Conservation (phyloP, 2,888 invertebrate genomes). For the Cryptus viduatorius region DNA sequence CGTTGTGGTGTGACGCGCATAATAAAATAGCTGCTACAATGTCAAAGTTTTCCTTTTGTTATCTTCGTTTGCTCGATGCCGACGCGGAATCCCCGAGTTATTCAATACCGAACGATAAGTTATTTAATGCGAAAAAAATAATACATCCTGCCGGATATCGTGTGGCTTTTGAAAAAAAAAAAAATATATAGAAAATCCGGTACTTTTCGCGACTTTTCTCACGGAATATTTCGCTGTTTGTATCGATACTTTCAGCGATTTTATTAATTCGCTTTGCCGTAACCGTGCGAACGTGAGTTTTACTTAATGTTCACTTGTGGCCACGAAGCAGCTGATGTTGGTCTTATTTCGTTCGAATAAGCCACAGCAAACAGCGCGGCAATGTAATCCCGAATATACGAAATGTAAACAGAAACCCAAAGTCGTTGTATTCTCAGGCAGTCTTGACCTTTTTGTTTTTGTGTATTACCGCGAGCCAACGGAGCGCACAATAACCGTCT, state of each 20-base stretch:
- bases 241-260: neutral
- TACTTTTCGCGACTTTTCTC: neutral
- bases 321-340: neutral
- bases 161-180: neutral
- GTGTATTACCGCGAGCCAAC: slow-evolving; percentile 3
- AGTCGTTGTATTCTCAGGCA: neutral
- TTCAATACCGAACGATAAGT: slow-evolving; percentile 5
- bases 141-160: neutral
- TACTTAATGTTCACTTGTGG: neutral
- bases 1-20: slow-evolving; percentile 30
- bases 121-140: neutral
- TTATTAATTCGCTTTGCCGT: neutral
- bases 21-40: slow-evolving; percentile 39
- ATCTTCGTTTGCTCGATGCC: slow-evolving; percentile 35
- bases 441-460: slow-evolving; percentile 17
- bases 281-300: neutral
- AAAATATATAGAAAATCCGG: neutral
- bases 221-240: neutral
- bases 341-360: neutral
- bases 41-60: slow-evolving; percentile 54
- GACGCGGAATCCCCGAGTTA: slow-evolving; percentile 2
- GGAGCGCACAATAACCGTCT: neutral
- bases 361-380: neutral
- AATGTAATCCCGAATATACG: neutral
- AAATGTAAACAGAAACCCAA: slow-evolving; percentile 3